Evolutionary conservation across 1,140 invertebrate species (phyloP).

Genomic region (Bombus huntii): DNA sequence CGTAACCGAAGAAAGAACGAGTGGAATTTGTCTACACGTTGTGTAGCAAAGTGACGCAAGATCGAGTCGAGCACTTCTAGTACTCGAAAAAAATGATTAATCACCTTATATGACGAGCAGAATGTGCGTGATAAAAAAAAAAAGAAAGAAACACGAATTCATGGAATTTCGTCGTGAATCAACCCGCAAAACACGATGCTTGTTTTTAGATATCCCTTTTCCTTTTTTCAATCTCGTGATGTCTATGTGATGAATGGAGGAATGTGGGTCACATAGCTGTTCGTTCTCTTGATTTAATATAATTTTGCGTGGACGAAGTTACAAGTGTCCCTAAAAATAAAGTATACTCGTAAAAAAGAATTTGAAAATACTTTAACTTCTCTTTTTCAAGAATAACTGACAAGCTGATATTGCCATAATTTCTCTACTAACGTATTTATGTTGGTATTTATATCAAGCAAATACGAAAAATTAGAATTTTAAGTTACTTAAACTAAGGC

Average conservation of each 20-base stretch:
- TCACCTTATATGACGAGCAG: background rate
- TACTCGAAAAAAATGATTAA: slow-evolving; percentile 23
- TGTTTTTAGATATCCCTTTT: background rate
- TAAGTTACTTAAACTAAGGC: no score
- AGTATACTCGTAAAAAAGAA: no score
- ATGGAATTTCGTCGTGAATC: background rate
- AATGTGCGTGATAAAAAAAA: background rate
- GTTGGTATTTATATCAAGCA: no score
- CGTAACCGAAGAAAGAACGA: background rate
- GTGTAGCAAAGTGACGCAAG: slow-evolving; percentile 8
- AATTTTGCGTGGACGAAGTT: background rate
- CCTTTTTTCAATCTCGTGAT: background rate
- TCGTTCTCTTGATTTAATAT: background rate
- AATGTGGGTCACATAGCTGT: background rate
- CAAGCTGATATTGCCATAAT: no score
- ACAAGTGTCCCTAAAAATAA: no score
- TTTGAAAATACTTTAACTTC: no score
- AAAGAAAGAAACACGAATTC: background rate
- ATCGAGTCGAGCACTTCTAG: background rate
- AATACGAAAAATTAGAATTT: no score
- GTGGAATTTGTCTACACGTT: background rate
- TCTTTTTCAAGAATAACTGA: no score
- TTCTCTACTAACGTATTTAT: no score
- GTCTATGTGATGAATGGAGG: background rate
- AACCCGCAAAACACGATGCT: background rate